Conservation (phyloP, 2,888 invertebrate species). For the Diplazon laetatorius region DNA sequence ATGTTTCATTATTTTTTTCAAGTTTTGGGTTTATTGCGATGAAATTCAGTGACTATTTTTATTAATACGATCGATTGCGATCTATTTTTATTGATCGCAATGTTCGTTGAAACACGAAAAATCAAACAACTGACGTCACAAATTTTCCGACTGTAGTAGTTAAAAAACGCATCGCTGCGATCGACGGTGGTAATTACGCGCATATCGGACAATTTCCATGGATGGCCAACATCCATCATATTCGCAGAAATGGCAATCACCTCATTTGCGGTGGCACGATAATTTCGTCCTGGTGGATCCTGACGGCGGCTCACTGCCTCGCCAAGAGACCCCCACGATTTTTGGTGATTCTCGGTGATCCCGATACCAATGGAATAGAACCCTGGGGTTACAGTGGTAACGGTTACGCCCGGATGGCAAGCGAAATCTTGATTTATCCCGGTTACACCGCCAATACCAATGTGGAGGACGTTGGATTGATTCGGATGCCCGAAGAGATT, state of each 20-base stretch:
- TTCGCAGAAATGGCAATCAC: slow-evolving; percentile 55
- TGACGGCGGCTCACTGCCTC: slow-evolving; percentile 73
- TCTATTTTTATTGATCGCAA: no score
- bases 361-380: slow-evolving; percentile 63
- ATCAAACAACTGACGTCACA: neutral
- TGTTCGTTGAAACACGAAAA: no score
- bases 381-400: slow-evolving; percentile 62
- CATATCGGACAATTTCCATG: slow-evolving; percentile 69
- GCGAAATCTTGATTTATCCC: slow-evolving; percentile 63
- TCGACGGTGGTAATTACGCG: slow-evolving; percentile 66
- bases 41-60: no score
- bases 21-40: no score
- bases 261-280: slow-evolving; percentile 71
- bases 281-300: slow-evolving; percentile 69
- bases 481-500: slow-evolving; percentile 70
- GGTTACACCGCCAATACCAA: slow-evolving; percentile 25
- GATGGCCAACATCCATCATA: slow-evolving; percentile 69
- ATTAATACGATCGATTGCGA: no score
- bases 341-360: slow-evolving; percentile 68
- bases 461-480: slow-evolving; percentile 68
- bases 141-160: neutral
- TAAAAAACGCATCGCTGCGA: neutral
- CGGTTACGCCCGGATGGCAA: slow-evolving; percentile 69
- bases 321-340: slow-evolving; percentile 48
- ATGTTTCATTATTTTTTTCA: no score